Percentiles rank a stretch among this genome's conserved stretches.
Evolutionary conservation across 2,797 vertebrate species (phyloP).

Genomic region (Hyperoplus immaculatus): DNA sequence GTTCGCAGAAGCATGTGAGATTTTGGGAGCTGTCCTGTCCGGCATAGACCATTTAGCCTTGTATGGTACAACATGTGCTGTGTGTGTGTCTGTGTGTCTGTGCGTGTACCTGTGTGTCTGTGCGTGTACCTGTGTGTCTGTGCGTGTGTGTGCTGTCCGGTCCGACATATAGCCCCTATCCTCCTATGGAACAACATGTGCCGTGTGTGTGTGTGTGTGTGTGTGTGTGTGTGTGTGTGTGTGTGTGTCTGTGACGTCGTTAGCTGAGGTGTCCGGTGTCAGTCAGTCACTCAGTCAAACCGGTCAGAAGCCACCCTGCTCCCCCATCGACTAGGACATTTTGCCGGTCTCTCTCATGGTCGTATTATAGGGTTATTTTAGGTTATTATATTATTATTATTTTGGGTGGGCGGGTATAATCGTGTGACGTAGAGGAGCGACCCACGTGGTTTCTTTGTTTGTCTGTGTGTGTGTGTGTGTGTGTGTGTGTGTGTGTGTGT

Average conservation of each 20-base stretch:
- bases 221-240: neutral
- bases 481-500: too few relatives aligned
- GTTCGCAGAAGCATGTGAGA: neutral
- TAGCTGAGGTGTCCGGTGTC: constrained; percentile 4
- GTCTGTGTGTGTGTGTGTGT: neutral
- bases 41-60: neutral
- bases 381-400: neutral
- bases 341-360: neutral
- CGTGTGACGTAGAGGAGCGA: neutral
- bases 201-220: neutral
- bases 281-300: too few relatives aligned
- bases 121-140: too few relatives aligned
- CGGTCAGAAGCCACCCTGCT: too few relatives aligned
- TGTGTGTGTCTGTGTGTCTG: neutral
- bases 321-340: neutral
- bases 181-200: neutral
- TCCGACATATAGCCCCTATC: too few relatives aligned
- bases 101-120: too few relatives aligned
- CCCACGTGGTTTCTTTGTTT: constrained; percentile 29
- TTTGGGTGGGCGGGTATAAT: neutral
- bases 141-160: neutral
- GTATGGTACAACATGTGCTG: neutral
- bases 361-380: neutral
- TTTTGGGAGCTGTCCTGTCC: neutral
- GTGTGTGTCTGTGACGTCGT: neutral